Conservation (phyloP, 2,888 invertebrate species). For the Pyralis farinalis region DNA sequence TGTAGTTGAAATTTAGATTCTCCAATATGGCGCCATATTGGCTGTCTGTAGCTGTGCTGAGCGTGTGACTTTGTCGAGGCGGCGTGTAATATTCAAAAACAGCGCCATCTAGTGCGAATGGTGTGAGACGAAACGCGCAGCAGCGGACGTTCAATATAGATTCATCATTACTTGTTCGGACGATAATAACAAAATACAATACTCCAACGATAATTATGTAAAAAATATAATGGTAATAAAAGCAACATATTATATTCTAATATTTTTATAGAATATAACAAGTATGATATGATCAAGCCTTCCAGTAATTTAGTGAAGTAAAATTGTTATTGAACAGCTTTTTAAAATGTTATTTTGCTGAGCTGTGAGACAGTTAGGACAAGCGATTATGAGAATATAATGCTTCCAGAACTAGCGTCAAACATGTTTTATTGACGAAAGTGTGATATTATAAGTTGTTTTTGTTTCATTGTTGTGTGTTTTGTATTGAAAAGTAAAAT, state of each 20-base stretch:
- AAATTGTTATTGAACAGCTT: slow-evolving; percentile 60
- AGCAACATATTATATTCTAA: slow-evolving; percentile 70
- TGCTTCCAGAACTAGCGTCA: slow-evolving; percentile 69
- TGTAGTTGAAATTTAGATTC: slow-evolving; percentile 55
- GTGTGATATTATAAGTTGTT: slow-evolving; percentile 79
- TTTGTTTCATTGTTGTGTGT: slow-evolving; percentile 78
- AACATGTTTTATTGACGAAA: slow-evolving; percentile 61
- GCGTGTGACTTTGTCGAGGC: slow-evolving; percentile 45
- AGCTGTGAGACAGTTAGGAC: slow-evolving; percentile 64
- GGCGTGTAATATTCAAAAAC: slow-evolving; percentile 23
- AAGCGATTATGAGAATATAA: slow-evolving; percentile 45
- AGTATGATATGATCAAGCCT: slow-evolving; percentile 77
- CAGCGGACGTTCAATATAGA: slow-evolving; percentile 34
- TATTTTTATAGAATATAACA: slow-evolving; percentile 79
- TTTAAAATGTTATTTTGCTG: slow-evolving; percentile 62
- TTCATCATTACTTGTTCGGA: slow-evolving; percentile 49
- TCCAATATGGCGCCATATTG: slow-evolving; percentile 32
- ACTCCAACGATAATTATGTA: slow-evolving; percentile 70
- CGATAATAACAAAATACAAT: slow-evolving; percentile 54
- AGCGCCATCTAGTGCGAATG: slow-evolving; percentile 33
- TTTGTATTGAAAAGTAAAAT: slow-evolving; percentile 66
- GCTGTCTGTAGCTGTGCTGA: slow-evolving; percentile 31
- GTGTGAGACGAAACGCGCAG: slow-evolving; percentile 9
- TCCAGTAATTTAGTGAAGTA: slow-evolving; percentile 78
- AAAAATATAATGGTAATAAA: slow-evolving; percentile 58